These are phyloP conservation scores for Erebia palarica DNA, from an alignment of 2,888 invertebrate genomes.

Conservation along the genomic window DNA sequence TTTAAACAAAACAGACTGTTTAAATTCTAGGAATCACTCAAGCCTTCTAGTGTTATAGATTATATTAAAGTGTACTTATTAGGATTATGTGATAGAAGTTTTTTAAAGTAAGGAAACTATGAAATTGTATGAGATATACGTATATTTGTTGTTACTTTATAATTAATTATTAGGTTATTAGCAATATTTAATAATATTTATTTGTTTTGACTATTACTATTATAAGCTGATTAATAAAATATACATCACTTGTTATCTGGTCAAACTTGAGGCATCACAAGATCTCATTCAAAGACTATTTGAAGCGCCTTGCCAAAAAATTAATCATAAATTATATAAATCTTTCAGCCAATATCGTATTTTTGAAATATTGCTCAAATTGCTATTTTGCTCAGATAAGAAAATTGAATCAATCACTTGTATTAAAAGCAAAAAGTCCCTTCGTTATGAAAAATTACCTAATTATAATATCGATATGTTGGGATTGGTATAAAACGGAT, in stretches of 20 bases:
- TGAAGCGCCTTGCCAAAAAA: conserved; percentile 76
- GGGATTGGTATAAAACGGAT: background rate
- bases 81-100: conserved; percentile 17
- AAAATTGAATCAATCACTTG: conserved; percentile 24
- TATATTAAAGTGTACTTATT: background rate
- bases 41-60: conserved; percentile 4
- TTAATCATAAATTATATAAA: conserved; percentile 32
- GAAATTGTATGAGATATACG: conserved; percentile 25
- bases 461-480: background rate
- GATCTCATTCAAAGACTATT: conserved; percentile 75
- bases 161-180: conserved; percentile 7
- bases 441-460: background rate
- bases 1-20: background rate
- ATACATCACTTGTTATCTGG: conserved; percentile 69
- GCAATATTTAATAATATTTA: conserved; percentile 45
- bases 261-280: conserved; percentile 65
- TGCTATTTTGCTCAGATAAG: conserved; percentile 55
- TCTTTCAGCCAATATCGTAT: conserved; percentile 27
- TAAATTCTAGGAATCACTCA: background rate
- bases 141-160: conserved; percentile 35
- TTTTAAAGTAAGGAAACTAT: conserved; percentile 11
- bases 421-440: background rate
- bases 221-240: conserved; percentile 19
- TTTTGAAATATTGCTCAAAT: conserved; percentile 45
- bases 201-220: conserved; percentile 43